Conservation (phyloP, 53 echinoderm and acorn worm genomes). For the Glandiceps talaboti region DNA sequence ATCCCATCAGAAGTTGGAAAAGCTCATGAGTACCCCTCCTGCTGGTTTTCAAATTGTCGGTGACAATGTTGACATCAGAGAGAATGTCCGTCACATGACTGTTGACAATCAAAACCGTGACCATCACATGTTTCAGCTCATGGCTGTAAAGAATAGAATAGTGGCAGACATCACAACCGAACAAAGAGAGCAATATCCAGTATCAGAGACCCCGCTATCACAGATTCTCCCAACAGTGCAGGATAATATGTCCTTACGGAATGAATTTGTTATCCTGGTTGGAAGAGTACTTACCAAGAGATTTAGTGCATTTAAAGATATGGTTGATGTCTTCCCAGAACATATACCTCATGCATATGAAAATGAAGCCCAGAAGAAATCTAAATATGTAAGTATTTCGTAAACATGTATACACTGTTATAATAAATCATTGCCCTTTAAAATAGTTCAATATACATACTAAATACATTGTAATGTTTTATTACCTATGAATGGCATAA, state of each 20-base stretch:
- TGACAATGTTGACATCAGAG: conserved; percentile 52
- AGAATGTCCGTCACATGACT: conserved; percentile 38
- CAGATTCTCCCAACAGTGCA: conserved; percentile 30
- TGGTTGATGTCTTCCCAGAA: conserved; percentile 4
- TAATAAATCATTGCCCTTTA: too few species aligned
- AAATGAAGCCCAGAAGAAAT: conserved; percentile 13
- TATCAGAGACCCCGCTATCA: not conserved
- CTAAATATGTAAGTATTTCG: conserved; percentile 9
- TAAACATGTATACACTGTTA: too few species aligned
- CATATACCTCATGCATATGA: conserved; percentile 9
- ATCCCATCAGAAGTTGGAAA: not conserved
- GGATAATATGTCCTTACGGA: conserved; percentile 6
- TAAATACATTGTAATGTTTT: too few species aligned
- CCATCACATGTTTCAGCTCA: conserved; percentile 44
- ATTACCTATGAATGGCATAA: not conserved
- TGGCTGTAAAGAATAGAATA: conserved; percentile 27
- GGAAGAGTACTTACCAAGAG: conserved; percentile 3
- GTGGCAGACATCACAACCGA: conserved; percentile 11
- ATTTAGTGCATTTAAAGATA: conserved; percentile 4
- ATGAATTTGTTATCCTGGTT: conserved; percentile 10
- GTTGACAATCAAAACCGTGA: conserved; percentile 32
- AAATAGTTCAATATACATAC: too few species aligned
- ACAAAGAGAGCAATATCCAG: conserved; percentile 1
- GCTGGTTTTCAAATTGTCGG: conserved; percentile 3
- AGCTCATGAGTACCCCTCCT: not conserved